Evolutionary conservation across 2,888 invertebrate species (phyloP).

Genomic region (Ectemnius continuus): DNA sequence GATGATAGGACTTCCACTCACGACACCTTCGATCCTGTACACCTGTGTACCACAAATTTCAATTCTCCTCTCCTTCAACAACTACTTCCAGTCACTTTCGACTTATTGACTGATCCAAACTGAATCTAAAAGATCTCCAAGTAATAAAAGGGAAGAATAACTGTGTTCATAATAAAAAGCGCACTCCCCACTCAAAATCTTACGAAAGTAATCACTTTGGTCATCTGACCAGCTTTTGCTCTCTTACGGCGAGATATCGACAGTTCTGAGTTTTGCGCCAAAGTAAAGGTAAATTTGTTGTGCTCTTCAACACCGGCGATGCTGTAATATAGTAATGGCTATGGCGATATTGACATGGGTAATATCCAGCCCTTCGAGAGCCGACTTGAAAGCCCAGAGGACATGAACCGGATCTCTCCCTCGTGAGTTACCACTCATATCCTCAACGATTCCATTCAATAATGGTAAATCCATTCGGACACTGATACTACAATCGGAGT

Average conservation of each 20-base stretch:
- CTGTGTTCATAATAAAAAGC: no score
- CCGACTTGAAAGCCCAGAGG: conserved; percentile 26
- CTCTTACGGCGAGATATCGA: no score
- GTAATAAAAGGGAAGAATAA: no score
- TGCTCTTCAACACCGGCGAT: conserved; percentile 44
- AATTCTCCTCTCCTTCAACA: not conserved
- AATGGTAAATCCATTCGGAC: no score
- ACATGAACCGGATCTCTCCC: conserved; percentile 17
- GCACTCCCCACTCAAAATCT: conserved; percentile 6
- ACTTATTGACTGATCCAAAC: no score
- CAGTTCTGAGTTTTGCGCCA: conserved; percentile 33
- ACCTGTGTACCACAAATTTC: not conserved
- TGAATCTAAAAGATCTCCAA: no score
- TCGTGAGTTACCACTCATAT: no score
- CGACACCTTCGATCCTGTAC: not conserved
- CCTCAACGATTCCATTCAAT: no score
- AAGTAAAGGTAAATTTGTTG: conserved; percentile 54
- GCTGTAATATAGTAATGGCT: conserved; percentile 59
- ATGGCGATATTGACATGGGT: conserved; percentile 37
- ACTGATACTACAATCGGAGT: no score
- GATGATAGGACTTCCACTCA: not conserved
- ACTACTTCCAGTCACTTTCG: no score
- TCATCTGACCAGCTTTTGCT: conserved; percentile 10
- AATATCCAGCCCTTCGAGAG: conserved; percentile 32
- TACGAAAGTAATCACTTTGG: conserved; percentile 7